These are phyloP conservation scores for Argopecten irradians DNA, from an alignment of 1,140 invertebrate genomes.

Conservation along the genomic window DNA sequence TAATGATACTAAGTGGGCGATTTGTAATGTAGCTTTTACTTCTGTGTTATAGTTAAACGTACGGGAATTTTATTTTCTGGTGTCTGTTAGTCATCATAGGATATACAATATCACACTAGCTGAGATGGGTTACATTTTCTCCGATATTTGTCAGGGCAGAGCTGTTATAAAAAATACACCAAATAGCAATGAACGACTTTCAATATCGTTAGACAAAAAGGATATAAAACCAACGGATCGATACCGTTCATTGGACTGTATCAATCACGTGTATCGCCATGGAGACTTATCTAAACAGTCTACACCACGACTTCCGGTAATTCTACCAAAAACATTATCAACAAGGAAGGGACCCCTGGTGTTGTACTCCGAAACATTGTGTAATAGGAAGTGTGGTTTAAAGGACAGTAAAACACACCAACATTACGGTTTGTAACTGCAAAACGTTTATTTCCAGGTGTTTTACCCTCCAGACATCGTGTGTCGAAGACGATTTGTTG, in stretches of 20 bases:
- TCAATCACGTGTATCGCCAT: not conserved
- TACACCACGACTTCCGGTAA: not conserved
- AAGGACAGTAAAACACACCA: too few species aligned
- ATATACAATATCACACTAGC: not conserved
- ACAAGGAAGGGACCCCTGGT: not conserved
- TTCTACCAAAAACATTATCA: not conserved
- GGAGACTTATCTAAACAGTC: not conserved
- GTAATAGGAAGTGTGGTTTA: too few species aligned
- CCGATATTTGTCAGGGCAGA: not conserved
- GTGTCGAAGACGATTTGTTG: too few species aligned
- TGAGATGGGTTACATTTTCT: not conserved
- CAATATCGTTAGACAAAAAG: not conserved
- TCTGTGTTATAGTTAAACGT: slow-evolving; percentile 15
- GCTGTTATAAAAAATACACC: not conserved
- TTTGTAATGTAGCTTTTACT: not conserved
- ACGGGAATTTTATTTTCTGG: not conserved
- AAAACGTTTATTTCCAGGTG: too few species aligned
- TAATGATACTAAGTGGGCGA: not conserved
- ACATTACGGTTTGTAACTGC: too few species aligned
- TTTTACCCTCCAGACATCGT: too few species aligned
- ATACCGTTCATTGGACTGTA: not conserved
- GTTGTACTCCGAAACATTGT: not conserved
- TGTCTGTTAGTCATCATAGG: not conserved
- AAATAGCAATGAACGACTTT: not conserved
- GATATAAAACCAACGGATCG: not conserved